phyloP scores from a whole-genome alignment of 30 jellyfish, hydroid and myxozoan species.

The Nemopilema nomurai region DNA sequence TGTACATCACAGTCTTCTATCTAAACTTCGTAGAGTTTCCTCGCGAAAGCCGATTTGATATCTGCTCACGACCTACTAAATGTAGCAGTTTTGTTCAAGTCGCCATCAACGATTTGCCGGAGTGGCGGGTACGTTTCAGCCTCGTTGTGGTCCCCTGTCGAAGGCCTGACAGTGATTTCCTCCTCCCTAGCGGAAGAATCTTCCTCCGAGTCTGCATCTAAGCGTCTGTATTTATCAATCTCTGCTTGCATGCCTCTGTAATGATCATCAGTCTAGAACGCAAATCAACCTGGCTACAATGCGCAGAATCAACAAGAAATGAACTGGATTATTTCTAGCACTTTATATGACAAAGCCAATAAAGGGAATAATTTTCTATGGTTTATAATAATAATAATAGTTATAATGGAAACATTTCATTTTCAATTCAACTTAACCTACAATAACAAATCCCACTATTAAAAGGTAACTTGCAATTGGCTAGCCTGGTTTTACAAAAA shows the following conservation, averaged over 20 bases:
- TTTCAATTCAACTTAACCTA: too few species aligned
- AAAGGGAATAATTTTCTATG: too few species aligned
- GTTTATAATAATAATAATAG: too few species aligned
- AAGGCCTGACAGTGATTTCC: constrained; percentile 16
- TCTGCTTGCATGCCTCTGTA: constrained; percentile 21
- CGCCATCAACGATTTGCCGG: constrained; percentile 48
- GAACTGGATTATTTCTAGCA: too few species aligned
- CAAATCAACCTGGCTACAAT: neutral
- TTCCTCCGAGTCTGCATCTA: constrained; percentile 51
- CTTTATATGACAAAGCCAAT: too few species aligned
- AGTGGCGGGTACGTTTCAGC: constrained; percentile 50
- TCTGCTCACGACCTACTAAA: neutral
- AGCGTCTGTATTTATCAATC: constrained; percentile 33
- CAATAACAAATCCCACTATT: too few species aligned
- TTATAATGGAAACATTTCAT: too few species aligned
- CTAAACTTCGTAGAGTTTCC: neutral
- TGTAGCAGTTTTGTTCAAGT: constrained; percentile 28
- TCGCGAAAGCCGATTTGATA: neutral
- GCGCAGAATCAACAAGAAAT: neutral
- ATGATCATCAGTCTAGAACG: constrained; percentile 12
- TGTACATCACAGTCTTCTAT: too few species aligned
- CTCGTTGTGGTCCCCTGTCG: neutral
- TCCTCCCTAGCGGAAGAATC: constrained; percentile 46
- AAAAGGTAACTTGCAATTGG: too few species aligned
- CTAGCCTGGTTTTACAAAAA: too few species aligned